Evolutionary conservation across 2,888 invertebrate species (phyloP).

Genomic region (Andrena bicolor): DNA sequence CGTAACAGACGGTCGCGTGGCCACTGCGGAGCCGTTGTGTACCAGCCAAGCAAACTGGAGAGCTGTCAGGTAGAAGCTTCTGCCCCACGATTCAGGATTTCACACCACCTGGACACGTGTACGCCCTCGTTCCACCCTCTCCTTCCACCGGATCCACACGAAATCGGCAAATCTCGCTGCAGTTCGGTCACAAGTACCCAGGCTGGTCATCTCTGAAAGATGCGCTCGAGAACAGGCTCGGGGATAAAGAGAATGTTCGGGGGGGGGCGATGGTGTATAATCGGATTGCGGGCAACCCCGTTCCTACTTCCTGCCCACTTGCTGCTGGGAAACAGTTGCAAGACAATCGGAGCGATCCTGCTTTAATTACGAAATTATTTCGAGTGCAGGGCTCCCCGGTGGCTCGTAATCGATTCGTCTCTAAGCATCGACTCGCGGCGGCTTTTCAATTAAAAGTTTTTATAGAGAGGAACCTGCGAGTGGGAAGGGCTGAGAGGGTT

Average conservation of each 20-base stretch:
- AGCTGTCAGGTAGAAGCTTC: slow-evolving; percentile 58
- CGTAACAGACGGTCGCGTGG: slow-evolving; percentile 64
- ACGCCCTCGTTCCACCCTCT: slow-evolving; percentile 26
- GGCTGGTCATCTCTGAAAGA: too few relatives aligned
- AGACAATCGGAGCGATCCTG: slow-evolving; percentile 34
- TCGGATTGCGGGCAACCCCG: slow-evolving; percentile 15
- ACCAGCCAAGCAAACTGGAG: slow-evolving; percentile 52
- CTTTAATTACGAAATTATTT: slow-evolving; percentile 55
- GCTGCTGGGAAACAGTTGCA: slow-evolving; percentile 15
- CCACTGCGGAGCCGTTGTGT: slow-evolving; percentile 62
- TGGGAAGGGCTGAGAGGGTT: neutral
- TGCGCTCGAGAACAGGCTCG: too few relatives aligned
- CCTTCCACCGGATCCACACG: slow-evolving; percentile 8
- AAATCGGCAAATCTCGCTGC: too few relatives aligned
- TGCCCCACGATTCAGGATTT: slow-evolving; percentile 62
- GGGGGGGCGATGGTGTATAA: slow-evolving; percentile 1
- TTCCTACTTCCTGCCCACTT: neutral
- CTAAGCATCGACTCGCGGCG: slow-evolving; percentile 25
- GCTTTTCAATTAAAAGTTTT: slow-evolving; percentile 55
- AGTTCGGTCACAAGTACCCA: too few relatives aligned
- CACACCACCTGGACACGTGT: slow-evolving; percentile 56
- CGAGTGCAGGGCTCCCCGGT: slow-evolving; percentile 8
- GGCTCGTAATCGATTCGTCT: slow-evolving; percentile 46
- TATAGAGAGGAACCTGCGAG: neutral
- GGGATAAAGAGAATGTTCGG: neutral